phyloP scores from a whole-genome alignment of 2,888 invertebrate species.

The Muscina levida region DNA sequence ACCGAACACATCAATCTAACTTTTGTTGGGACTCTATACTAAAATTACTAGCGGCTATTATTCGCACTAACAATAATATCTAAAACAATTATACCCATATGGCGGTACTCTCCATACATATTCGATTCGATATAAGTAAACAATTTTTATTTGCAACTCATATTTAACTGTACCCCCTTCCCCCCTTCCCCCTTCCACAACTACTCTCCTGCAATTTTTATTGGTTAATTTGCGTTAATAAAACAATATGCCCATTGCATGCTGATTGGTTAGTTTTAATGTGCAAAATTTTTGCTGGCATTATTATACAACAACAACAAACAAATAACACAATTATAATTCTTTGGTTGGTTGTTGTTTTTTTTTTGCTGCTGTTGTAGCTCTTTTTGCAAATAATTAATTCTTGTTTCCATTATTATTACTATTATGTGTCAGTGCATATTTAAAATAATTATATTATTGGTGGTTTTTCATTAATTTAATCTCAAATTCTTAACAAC shows the following conservation, averaged over 20 bases:
- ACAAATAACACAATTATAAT: constrained; percentile 17
- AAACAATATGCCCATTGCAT: constrained; percentile 43
- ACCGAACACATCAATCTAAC: too few species aligned
- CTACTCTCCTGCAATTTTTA: constrained; percentile 24
- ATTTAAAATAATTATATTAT: constrained; percentile 67
- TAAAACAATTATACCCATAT: too few species aligned
- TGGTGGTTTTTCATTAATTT: constrained; percentile 63
- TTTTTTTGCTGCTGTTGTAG: constrained; percentile 41
- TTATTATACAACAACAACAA: constrained; percentile 6
- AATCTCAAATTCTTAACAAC: constrained; percentile 62
- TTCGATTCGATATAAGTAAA: too few species aligned
- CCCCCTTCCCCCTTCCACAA: not conserved
- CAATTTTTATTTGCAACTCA: too few species aligned
- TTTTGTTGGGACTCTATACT: too few species aligned
- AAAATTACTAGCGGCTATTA: too few species aligned
- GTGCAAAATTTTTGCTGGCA: not conserved
- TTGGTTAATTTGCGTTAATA: constrained; percentile 55
- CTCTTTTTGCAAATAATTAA: constrained; percentile 60
- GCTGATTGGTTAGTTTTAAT: constrained; percentile 57
- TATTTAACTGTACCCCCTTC: not conserved
- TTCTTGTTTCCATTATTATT: constrained; percentile 60
- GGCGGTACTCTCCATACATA: too few species aligned
- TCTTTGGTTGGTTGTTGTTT: not conserved
- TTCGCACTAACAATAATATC: too few species aligned
- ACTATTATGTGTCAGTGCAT: constrained; percentile 63